A percentile compares a stretch with the other conserved stretches of the same genome.
These are phyloP conservation scores for Cromileptes altivelis DNA, from an alignment of 2,113 vertebrate species.

Conservation along the genomic window DNA sequence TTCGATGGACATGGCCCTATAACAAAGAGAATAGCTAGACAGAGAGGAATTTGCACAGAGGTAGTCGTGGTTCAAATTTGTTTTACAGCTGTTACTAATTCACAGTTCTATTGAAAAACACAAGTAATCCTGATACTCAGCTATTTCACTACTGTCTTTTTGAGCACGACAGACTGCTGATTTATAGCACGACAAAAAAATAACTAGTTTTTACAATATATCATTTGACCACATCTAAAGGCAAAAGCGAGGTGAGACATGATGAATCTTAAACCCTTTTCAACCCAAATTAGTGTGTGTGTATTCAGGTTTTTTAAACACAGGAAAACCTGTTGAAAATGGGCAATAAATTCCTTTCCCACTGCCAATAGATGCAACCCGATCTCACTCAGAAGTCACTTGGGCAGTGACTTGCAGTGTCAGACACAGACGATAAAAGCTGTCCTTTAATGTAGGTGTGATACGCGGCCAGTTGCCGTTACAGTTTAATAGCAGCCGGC, in stretches of 20 bases:
- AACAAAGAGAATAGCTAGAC: neutral
- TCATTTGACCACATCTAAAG: neutral
- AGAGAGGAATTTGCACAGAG: neutral
- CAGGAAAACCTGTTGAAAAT: no score
- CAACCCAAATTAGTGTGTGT: no score
- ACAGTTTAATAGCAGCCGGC: no score
- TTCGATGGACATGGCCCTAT: no score
- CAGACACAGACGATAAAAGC: no score
- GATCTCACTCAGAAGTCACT: no score
- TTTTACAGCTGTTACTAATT: neutral
- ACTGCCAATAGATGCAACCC: no score
- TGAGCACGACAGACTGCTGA: neutral
- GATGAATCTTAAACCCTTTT: neutral
- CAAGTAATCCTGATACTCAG: neutral
- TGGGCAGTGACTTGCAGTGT: no score
- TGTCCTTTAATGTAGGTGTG: no score
- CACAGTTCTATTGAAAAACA: neutral
- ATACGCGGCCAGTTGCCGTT: no score
- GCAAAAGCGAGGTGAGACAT: neutral
- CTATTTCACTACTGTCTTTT: neutral
- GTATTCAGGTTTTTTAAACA: no score
- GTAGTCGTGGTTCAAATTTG: neutral
- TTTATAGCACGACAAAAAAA: neutral
- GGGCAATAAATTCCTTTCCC: no score
- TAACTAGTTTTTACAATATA: neutral